Base-by-base conservation (phyloP, 2,888 invertebrate genomes). In the Agonopterix subpropinquella region DNA sequence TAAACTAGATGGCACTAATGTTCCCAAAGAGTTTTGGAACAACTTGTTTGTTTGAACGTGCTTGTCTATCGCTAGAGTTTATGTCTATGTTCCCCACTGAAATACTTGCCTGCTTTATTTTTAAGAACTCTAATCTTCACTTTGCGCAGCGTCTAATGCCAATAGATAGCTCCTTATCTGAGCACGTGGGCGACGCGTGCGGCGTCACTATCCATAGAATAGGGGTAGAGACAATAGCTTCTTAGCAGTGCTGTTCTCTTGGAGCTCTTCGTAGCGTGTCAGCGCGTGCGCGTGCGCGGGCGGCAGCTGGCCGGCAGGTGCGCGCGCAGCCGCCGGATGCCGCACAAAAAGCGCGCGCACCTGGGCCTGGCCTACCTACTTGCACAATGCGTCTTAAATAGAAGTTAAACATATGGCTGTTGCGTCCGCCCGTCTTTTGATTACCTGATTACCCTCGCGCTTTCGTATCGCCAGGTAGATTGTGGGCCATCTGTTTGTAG, bases 291-390 rank as follows among this genome's bases (percentile, higher is more conserved):
- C 75, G 68, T 69, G 71, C 71, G 76, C 75, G 68, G 74, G 76
- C 69, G 79, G 81, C 86, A 82, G 82, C 82, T 79, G 86, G 63
- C 59, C 61, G 59, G 65, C 80, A 81, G 82, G 80, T 82, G 78
- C 83, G 88, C 75, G 74, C 76, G 67, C 77, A 42, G 82, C 89
- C 87, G 86, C 67, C 70, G 86, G 83, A 80, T 78, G 84, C 78
- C 77, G 71, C 77, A 85, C 84, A 86, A 85, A 87, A 86, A 87
- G 42, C 73, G 73, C 67, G 65, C 69, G 70, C 78, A 79, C 88
- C 86, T 87, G 87, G 86, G 87, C 87, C 72, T 70, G 8, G 8
- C 60, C 63, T 62, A 63, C 76, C 75, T 73, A 70, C 84, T 82
- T 83, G 85, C 80, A 83, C 86, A 86, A 83, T 79, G 75, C 73